Evolutionary conservation across 2,888 invertebrate genomes (phyloP), one percentile per base, ranked within the genome.

Genomic region (Scaptomyza flava): DNA sequence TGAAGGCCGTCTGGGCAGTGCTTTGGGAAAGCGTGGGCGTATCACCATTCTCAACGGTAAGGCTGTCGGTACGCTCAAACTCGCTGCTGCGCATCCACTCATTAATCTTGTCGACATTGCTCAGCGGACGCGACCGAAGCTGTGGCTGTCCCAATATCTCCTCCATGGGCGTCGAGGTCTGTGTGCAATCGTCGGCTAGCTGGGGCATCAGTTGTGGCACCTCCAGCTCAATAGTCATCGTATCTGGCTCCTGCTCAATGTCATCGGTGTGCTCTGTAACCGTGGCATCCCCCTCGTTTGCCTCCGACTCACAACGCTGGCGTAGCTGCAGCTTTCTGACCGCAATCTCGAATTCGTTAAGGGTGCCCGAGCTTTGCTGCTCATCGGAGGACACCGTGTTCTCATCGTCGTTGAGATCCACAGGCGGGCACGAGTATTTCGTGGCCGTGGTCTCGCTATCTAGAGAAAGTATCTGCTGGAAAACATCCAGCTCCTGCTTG

Each of bases 401-500:
- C 67, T 90, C 87, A 50, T 89, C 87, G 52, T 86, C 84, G 23
- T 80, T 84, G 4, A 79, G 47, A 11, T 87, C 87, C 42, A 88
- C 20, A 2, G 83, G 83, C 2, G 90, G 80, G 51, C 81, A 87
- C 46, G 89, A 84, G 52, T 89, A 90, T 47, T 90, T 91, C n/a
- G 87, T 86, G 20, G 87, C 90, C 47, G 88, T 89, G 2, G 89
- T 89, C 65, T 90, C 92, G 72, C 91, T 91, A 81, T 93, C 93
- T 69, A 93, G 89, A 12, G 92, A 92, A 51, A 94, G 89, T 67
- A 94, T 93, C 79, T 92, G 92, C 86, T 92, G 93, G 84, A 94
- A 93, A 64, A 94, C 91, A 64, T 91, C 90, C 76, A 91, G 81
- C 72, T 91, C 91, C 78, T 90, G 94, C 79, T 95, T 95, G 88